A percentile compares a stretch with the other conserved stretches of the same genome.
Conservation (phyloP, 2,113 vertebrate species). For the Tachysurus fulvidraco region DNA sequence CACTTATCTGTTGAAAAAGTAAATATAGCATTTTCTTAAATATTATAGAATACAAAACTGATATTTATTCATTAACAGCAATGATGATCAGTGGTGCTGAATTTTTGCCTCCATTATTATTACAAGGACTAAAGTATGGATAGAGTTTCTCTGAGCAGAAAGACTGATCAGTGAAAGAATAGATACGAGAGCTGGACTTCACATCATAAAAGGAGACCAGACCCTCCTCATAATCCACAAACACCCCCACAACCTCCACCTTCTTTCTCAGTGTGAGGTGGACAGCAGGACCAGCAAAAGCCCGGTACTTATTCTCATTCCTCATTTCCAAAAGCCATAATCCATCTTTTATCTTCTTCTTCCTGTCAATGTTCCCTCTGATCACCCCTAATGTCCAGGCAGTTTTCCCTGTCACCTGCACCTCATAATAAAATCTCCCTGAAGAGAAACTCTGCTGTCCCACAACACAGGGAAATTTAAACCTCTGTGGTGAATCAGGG, state of each 20-base stretch:
- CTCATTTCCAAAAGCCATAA: conserved; percentile 18
- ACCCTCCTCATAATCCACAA: conserved; percentile 46
- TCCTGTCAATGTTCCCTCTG: conserved; percentile 14
- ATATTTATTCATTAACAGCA: too few relatives aligned
- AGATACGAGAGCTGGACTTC: not conserved
- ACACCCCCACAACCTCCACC: conserved; percentile 37
- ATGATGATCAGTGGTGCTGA: too few relatives aligned
- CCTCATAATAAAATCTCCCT: conserved; percentile 41
- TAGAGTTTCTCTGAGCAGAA: not conserved
- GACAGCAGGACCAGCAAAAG: not conserved
- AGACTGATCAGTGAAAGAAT: not conserved
- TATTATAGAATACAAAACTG: too few relatives aligned
- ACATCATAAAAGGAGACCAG: conserved; percentile 1
- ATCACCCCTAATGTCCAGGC: conserved; percentile 31
- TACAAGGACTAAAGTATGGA: not conserved
- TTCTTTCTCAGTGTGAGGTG: conserved; percentile 18
- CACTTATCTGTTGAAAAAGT: too few relatives aligned
- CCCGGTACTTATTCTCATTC: conserved; percentile 8
- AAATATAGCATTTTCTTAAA: too few relatives aligned
- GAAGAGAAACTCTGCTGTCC: conserved; percentile 28
- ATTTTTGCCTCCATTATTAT: too few relatives aligned
- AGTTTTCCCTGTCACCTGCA: conserved; percentile 17
- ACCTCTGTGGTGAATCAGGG: not conserved
- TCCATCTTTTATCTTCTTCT: not conserved
- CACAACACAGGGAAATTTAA: conserved; percentile 16